Evolutionary conservation across 2,888 invertebrate species (phyloP).

Genomic region (Unio pictorum): DNA sequence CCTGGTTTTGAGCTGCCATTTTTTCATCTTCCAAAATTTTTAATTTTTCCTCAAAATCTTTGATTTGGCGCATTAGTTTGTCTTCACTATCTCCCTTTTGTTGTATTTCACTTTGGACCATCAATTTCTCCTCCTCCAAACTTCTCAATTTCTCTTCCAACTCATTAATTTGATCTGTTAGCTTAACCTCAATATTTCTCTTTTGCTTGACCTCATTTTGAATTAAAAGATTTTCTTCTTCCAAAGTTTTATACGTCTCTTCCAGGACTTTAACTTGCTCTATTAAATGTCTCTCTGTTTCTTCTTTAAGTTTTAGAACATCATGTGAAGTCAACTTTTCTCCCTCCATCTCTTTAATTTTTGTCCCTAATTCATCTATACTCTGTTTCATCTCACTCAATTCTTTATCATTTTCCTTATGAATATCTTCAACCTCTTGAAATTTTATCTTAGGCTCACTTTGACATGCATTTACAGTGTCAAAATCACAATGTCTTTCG

Average conservation of each 20-base stretch:
- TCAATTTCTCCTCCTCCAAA: conserved; percentile 7
- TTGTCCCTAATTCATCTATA: not conserved
- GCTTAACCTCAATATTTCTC: not conserved
- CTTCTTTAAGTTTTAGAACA: conserved; percentile 1
- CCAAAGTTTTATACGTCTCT: conserved; percentile 6
- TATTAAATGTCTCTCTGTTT: conserved; percentile 2
- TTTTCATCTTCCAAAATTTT: conserved; percentile 11
- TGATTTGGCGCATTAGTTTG: too few relatives aligned
- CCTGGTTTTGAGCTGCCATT: not conserved
- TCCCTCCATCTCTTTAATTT: not conserved
- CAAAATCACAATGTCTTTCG: too few relatives aligned
- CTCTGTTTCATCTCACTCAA: conserved; percentile 4
- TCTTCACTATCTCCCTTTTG: too few relatives aligned
- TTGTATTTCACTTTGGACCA: conserved; percentile 1
- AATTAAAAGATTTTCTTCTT: conserved; percentile 7
- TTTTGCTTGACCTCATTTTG: not conserved
- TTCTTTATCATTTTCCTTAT: conserved; percentile 2
- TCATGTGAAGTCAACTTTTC: conserved; percentile 1
- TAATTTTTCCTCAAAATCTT: conserved; percentile 4
- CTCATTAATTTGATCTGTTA: not conserved
- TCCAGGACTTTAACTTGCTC: conserved; percentile 10
- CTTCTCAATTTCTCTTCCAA: conserved; percentile 5
- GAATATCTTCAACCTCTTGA: not conserved
- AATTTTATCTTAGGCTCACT: not conserved
- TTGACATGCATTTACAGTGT: too few relatives aligned